A percentile compares a stretch with the other conserved stretches of the same genome.
phyloP scores from a whole-genome alignment of 2,113 vertebrate genomes.

The Cyanocitta stelleri region DNA sequence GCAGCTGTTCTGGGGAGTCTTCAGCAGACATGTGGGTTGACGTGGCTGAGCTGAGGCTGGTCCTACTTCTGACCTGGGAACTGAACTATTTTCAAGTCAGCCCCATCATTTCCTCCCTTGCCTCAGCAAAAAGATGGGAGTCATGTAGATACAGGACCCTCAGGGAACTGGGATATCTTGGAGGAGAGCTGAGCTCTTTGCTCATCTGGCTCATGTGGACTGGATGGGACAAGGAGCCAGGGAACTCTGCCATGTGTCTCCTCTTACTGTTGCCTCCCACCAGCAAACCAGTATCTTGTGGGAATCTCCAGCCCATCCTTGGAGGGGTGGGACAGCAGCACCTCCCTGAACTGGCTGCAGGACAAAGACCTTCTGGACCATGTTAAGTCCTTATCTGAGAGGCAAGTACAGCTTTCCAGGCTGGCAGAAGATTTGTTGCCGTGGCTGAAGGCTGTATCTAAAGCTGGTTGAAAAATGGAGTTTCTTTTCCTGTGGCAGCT shows the following conservation, averaged over 20 bases:
- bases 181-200: neutral
- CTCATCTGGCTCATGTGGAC: neutral
- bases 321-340: neutral
- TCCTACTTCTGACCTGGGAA: neutral
- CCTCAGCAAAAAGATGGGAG: neutral
- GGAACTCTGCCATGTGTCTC: neutral
- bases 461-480: slow-evolving; percentile 12
- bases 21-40: neutral
- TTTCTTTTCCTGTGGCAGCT: slow-evolving; percentile 38
- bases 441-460: neutral
- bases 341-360: neutral
- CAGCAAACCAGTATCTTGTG: neutral
- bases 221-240: neutral
- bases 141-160: neutral
- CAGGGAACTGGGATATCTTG: neutral
- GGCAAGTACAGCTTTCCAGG: neutral
- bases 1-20: neutral
- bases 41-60: neutral
- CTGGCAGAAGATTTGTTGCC: neutral
- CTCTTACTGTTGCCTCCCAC: neutral
- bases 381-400: neutral
- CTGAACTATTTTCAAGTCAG: neutral
- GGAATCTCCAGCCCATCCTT: neutral
- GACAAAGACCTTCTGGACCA: neutral
- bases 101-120: neutral